Percentiles rank a stretch among this genome's conserved stretches.
These are phyloP conservation scores for Phrynocephalus forsythii DNA, from an alignment of 2,797 vertebrate species.

Conservation along the genomic window DNA sequence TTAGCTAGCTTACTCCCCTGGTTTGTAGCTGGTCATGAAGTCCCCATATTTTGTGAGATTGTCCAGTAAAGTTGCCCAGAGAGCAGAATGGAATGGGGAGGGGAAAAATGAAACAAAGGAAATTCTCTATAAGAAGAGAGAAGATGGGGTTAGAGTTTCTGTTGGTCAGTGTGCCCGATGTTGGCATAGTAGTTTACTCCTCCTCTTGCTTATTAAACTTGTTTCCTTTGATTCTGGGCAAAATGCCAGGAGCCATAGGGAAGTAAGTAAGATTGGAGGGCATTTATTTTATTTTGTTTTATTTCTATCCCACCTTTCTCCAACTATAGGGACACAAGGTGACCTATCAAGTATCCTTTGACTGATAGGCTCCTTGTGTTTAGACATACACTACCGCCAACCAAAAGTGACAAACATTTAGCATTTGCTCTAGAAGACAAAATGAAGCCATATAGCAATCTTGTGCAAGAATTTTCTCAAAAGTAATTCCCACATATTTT, in stretches of 20 bases:
- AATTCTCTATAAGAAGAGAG: neutral
- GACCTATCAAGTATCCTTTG: too few relatives aligned
- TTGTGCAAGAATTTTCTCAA: too few relatives aligned
- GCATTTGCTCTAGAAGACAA: too few relatives aligned
- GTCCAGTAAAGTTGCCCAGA: neutral
- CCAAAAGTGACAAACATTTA: too few relatives aligned
- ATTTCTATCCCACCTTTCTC: too few relatives aligned
- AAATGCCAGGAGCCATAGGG: neutral
- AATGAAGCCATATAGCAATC: too few relatives aligned
- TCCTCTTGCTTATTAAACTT: neutral
- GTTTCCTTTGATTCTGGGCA: neutral
- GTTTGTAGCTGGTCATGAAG: neutral
- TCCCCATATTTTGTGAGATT: neutral
- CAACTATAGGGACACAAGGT: too few relatives aligned
- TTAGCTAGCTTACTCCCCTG: neutral
- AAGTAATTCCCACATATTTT: neutral
- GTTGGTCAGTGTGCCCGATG: too few relatives aligned
- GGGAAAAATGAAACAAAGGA: neutral
- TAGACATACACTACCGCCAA: too few relatives aligned
- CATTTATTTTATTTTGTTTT: neutral
- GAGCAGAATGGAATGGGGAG: neutral
- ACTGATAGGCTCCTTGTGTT: too few relatives aligned
- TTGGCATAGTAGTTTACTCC: neutral
- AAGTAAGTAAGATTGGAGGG: too few relatives aligned
- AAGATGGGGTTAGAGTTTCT: too few relatives aligned